phyloP scores from a whole-genome alignment of 2,888 invertebrate species.

The Melanchra persicariae region DNA sequence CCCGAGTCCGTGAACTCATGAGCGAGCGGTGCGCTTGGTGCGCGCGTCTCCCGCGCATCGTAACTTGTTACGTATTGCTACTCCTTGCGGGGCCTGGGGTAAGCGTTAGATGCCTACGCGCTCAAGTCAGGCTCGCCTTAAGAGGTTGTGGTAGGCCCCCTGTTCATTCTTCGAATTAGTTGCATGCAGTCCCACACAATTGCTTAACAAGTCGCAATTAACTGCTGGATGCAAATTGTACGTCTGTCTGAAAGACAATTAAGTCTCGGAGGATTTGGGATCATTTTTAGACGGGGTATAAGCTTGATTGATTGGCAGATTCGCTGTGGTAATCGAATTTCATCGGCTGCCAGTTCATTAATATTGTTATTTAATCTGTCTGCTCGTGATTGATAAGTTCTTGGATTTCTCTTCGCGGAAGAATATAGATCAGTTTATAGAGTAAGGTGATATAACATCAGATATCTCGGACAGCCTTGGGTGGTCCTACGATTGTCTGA shows the following conservation, averaged over 20 bases:
- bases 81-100: too few relatives aligned
- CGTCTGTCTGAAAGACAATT: constrained; percentile 58
- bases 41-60: too few relatives aligned
- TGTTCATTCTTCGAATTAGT: constrained; percentile 47
- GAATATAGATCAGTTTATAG: not conserved
- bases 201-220: constrained; percentile 64
- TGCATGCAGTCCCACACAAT: constrained; percentile 42
- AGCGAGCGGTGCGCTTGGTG: too few relatives aligned
- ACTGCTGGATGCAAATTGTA: constrained; percentile 62
- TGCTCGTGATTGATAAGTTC: constrained; percentile 23
- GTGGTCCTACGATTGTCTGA: constrained; percentile 1
- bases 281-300: constrained; percentile 11
- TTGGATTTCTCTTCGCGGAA: constrained; percentile 4
- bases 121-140: too few relatives aligned
- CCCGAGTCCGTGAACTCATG: too few relatives aligned
- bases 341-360: constrained; percentile 3
- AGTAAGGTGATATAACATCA: not conserved
- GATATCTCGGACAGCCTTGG: not conserved
- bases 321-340: constrained; percentile 24
- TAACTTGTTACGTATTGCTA: too few relatives aligned
- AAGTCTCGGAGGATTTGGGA: constrained; percentile 25
- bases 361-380: constrained; percentile 22
- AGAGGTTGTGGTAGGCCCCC: too few relatives aligned
- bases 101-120: too few relatives aligned
- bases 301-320: constrained; percentile 36